phyloP scores from a whole-genome alignment of 2,888 invertebrate species.

The Siphlonurus alternatus region DNA sequence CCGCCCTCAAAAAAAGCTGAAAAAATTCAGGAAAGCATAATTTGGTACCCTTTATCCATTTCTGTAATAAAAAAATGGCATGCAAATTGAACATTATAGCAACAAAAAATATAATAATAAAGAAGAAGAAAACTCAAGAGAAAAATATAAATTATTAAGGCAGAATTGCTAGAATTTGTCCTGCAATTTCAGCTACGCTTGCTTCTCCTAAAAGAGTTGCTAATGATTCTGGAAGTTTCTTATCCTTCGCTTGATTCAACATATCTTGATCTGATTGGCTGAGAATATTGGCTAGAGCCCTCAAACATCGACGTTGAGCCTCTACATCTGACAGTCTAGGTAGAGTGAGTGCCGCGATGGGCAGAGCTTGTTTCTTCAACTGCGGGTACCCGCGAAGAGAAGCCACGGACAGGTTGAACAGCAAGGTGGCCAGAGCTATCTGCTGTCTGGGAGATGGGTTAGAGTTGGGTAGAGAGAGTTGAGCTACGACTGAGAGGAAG shows the following conservation, averaged over 20 bases:
- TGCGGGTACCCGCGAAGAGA: slow-evolving; percentile 17
- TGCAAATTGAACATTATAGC: too few relatives aligned
- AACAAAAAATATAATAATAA: too few relatives aligned
- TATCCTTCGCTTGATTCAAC: neutral
- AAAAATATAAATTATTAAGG: too few relatives aligned
- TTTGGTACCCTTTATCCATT: too few relatives aligned
- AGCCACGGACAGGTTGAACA: slow-evolving; percentile 54
- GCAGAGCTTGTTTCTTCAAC: neutral
- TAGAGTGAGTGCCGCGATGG: neutral
- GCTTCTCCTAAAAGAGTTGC: neutral
- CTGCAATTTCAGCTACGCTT: neutral
- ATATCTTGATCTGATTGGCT: neutral
- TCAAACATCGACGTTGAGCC: neutral
- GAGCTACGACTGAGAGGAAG: neutral
- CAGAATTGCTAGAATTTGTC: neutral
- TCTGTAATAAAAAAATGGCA: too few relatives aligned
- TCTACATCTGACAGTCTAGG: neutral
- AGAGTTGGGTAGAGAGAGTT: neutral
- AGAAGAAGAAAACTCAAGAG: too few relatives aligned
- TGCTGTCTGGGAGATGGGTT: slow-evolving; percentile 22
- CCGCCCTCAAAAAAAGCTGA: too few relatives aligned
- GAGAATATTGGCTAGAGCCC: neutral
- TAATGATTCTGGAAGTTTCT: neutral
- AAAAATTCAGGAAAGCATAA: too few relatives aligned
- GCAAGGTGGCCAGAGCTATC: slow-evolving; percentile 54